These are phyloP conservation scores for Orussus abietinus DNA, from an alignment of 1,140 invertebrate genomes.

Conservation along the genomic window DNA sequence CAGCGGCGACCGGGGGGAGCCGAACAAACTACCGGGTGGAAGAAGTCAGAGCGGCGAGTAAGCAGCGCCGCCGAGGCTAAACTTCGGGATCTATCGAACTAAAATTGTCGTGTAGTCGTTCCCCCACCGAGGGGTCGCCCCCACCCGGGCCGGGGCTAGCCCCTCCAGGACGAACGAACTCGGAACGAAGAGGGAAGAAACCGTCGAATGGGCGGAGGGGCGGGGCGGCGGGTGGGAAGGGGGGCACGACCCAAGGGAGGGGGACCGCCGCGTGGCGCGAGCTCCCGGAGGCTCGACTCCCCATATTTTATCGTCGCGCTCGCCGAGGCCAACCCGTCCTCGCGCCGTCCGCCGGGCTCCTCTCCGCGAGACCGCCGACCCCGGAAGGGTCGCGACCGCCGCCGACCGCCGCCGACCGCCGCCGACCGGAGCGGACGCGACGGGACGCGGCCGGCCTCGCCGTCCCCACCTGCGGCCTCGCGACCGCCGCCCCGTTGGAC, in stretches of 20 bases:
- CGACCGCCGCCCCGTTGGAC: conserved; percentile 18
- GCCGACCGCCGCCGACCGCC: conserved; percentile 15
- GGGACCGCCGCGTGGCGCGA: conserved; percentile 14
- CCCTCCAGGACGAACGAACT: conserved; percentile 19
- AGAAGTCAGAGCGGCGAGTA: conserved; percentile 49
- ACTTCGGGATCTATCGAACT: conserved; percentile 51
- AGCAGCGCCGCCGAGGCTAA: conserved; percentile 47
- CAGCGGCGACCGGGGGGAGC: conserved; percentile 24
- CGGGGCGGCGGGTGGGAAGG: conserved; percentile 20
- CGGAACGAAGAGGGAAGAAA: conserved; percentile 27
- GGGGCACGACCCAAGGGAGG: background rate
- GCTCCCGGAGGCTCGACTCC: conserved; percentile 33
- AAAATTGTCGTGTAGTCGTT: conserved; percentile 50
- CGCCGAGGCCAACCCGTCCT: conserved; percentile 39
- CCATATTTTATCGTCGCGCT: conserved; percentile 50
- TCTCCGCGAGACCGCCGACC: conserved; percentile 20
- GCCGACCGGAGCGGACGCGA: conserved; percentile 8
- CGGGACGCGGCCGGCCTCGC: background rate
- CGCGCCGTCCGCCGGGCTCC: conserved; percentile 6
- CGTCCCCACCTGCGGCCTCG: conserved; percentile 21
- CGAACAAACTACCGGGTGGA: conserved; percentile 52
- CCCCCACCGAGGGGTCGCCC: conserved; percentile 11
- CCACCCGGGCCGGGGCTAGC: conserved; percentile 23
- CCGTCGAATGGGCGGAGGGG: conserved; percentile 17
- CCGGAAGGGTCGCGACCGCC: conserved; percentile 2